Evolutionary conservation across 1,140 invertebrate genomes (phyloP), one percentile per base, ranked within the genome.

Genomic region (Bacillus rossius): DNA sequence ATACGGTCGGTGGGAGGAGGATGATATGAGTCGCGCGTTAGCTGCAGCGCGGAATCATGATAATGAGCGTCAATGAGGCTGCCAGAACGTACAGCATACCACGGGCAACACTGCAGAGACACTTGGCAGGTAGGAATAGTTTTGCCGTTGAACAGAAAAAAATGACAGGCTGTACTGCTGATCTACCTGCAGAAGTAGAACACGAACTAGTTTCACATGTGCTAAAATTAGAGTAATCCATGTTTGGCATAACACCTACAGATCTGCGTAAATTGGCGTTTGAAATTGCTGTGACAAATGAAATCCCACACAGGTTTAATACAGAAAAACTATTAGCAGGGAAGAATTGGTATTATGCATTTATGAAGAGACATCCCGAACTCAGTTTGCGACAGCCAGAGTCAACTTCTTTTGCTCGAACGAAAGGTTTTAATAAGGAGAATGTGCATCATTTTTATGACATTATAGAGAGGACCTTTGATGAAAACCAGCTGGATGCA

Each of bases 261-360:
- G 47, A 49, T 22, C 23, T 49, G 47, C 47, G 47, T 5, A 7
- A 7, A 34, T 34, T 34, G 29, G 29, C 29, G 29, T 34, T 34
- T 34, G 29, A 34, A 10, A 34, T 34, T 17, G 51, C 22, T n/a
- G 51, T 38, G 17, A 26, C 2, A 19, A 42, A 17, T 50, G 38
- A 3, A 16, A 47, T 70, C 29, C 52, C 62, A 26, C 59, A 71
- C 57, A 40, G 42, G n/a, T 70, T 72, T 47, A 72, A 67, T 52
- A 62, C 63, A 17, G 61, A 65, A 17, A 68, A 66, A 55, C 55
- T 59, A 65, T 64, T 62, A 51, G 74, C 76, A 57, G 71, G 72
- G 7, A 68, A 72, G 55, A 65, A 73, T 57, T 77, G 73, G 71
- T 73, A 69, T 51, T 63, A 69, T 41, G 50, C 60, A 16, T 78